Percentiles rank a stretch among this genome's conserved stretches.
Evolutionary conservation across 1,140 invertebrate genomes (phyloP).

Genomic region (Bilobella aurantiaca): DNA sequence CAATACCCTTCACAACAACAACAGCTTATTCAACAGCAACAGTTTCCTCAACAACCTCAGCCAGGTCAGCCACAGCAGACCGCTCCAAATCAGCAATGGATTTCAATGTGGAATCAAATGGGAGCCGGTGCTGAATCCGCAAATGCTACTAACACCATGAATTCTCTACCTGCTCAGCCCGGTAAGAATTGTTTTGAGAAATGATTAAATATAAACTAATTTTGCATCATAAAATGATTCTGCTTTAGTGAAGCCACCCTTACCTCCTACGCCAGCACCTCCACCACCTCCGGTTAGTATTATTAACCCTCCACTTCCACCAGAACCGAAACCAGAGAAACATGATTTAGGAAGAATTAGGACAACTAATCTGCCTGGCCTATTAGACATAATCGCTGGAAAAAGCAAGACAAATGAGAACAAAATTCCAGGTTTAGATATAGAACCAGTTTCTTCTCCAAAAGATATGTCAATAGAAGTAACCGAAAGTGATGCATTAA

Average conservation of each 20-base stretch:
- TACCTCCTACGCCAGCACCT: constrained; percentile 4
- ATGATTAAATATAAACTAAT: too few species aligned
- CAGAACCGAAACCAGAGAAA: neutral
- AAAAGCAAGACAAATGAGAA: neutral
- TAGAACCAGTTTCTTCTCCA: neutral
- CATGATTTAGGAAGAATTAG: neutral
- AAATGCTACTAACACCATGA: too few species aligned
- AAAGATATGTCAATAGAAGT: neutral
- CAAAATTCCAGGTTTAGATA: neutral
- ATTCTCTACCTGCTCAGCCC: neutral
- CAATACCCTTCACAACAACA: neutral
- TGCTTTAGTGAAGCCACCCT: neutral
- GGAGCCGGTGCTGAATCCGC: neutral
- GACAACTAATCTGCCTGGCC: neutral
- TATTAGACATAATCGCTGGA: neutral
- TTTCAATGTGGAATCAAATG: neutral
- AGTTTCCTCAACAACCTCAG: neutral
- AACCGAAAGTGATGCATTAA: neutral
- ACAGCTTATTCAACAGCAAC: neutral
- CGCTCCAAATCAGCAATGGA: too few species aligned
- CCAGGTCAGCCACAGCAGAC: neutral
- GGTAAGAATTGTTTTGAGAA: neutral
- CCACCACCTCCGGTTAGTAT: constrained; percentile 4
- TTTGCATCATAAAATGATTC: neutral
- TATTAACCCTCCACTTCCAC: neutral